phyloP scores from a whole-genome alignment of 2,797 vertebrate species.

The Rhinella marina region DNA sequence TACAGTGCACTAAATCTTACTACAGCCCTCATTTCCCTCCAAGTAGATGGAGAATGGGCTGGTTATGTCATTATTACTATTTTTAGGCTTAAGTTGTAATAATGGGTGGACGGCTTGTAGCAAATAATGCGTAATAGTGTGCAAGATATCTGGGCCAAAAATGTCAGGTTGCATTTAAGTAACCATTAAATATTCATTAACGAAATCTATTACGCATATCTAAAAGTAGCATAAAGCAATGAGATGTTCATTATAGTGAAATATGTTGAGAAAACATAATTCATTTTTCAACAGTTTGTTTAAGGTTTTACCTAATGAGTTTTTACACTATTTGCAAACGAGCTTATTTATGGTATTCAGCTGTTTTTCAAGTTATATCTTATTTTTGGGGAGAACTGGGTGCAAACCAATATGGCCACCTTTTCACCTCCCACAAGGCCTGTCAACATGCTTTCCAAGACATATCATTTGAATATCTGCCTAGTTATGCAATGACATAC shows the following conservation, averaged over 20 bases:
- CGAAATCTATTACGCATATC: neutral
- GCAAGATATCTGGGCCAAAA: neutral
- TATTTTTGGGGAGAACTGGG: no score
- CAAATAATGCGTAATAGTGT: neutral
- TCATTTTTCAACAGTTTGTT: neutral
- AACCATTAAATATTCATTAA: neutral
- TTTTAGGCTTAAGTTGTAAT: neutral
- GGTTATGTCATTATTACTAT: conserved; percentile 20
- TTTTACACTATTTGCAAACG: neutral
- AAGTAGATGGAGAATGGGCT: neutral
- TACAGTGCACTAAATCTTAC: neutral
- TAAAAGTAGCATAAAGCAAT: neutral
- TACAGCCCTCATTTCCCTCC: neutral
- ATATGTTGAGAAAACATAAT: neutral
- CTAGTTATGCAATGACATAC: no score
- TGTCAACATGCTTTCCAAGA: neutral
- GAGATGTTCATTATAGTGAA: neutral
- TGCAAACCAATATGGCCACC: no score
- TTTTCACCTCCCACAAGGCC: neutral
- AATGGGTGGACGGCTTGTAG: neutral
- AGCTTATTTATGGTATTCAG: neutral
- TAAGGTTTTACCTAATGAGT: neutral
- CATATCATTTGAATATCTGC: no score
- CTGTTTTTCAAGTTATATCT: no score
- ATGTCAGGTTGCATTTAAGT: neutral